These are phyloP conservation scores for human (Homo sapiens) DNA, from an alignment of 2,113 vertebrate genomes.

Conservation along the genomic window GRCh38 chr7:122813501-122814000, in stretches of 20 bases:
- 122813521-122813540: slow-evolving; percentile 23
- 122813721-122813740: neutral
- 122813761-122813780: neutral
- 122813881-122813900: neutral
- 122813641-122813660: neutral
- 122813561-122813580: slow-evolving; percentile 11
- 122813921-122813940: neutral
- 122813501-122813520: slow-evolving; percentile 46
- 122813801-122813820: neutral
- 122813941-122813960: neutral
- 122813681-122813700: neutral
- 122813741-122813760: neutral
- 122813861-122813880: neutral
- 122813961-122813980: neutral
- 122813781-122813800: neutral
- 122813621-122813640: neutral
- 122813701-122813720: neutral
- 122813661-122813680: neutral
- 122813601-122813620: neutral
- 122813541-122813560: neutral
- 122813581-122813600: neutral
- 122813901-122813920: neutral
- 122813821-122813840: neutral
- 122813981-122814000: neutral
- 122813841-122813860: neutral